Evolutionary conservation across 1,140 invertebrate species (phyloP).

Genomic region (Aphelinus atriplicis): DNA sequence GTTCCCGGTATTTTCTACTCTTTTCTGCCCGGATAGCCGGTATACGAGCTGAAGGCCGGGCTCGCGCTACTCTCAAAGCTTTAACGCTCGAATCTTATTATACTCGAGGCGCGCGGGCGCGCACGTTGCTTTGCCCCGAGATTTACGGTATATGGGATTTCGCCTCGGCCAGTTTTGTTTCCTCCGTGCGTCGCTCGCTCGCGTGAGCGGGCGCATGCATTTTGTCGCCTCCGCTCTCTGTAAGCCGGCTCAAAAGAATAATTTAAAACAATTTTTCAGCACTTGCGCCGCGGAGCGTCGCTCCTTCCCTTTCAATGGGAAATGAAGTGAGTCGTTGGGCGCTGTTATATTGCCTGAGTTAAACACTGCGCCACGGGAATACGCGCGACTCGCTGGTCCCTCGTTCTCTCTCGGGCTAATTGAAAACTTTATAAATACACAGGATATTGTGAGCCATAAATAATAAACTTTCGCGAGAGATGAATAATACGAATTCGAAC

Average conservation of each 20-base stretch:
- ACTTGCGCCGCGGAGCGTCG: slow-evolving; percentile 42
- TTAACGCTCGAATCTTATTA: slow-evolving; percentile 22
- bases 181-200: not conserved
- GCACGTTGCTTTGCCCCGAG: not conserved
- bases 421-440: too few species aligned
- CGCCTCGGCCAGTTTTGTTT: too few species aligned
- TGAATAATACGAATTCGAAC: too few species aligned
- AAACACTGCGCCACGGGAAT: too few species aligned
- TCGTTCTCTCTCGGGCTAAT: too few species aligned
- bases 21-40: not conserved
- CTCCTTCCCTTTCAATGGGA: too few species aligned
- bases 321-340: too few species aligned
- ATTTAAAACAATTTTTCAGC: slow-evolving; percentile 22
- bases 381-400: too few species aligned
- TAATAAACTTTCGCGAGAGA: too few species aligned
- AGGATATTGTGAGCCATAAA: too few species aligned
- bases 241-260: not conserved
- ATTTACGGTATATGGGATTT: not conserved
- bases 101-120: not conserved
- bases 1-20: slow-evolving; percentile 18
- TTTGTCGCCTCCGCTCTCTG: not conserved
- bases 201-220: not conserved
- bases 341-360: too few species aligned
- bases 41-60: not conserved
- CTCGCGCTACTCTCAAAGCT: not conserved